These are phyloP conservation scores for Liposcelis brunnea DNA, from an alignment of 2,888 invertebrate genomes.

Conservation along the genomic window DNA sequence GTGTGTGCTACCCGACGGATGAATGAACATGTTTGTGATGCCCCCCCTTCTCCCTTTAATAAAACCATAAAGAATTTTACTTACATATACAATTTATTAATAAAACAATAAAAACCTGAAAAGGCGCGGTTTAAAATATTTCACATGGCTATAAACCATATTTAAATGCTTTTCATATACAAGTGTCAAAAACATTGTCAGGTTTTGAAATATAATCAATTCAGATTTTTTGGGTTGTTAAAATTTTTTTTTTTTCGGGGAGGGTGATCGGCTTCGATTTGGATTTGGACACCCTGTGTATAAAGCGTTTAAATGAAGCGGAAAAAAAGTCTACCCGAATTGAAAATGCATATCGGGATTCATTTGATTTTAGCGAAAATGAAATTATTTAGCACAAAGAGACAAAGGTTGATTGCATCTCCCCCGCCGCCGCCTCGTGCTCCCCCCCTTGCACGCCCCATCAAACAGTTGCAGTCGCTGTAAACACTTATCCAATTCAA, in stretches of 20 bases:
- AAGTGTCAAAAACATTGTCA: conserved; percentile 2
- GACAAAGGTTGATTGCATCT: conserved; percentile 3
- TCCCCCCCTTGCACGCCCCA: too few relatives aligned
- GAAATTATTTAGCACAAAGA: background rate
- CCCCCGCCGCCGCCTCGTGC: background rate
- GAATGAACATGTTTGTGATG: background rate
- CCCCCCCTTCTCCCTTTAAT: background rate
- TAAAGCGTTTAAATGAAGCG: too few relatives aligned
- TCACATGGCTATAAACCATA: conserved; percentile 4
- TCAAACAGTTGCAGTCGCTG: too few relatives aligned
- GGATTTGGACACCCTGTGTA: too few relatives aligned
- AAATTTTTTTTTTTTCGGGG: too few relatives aligned
- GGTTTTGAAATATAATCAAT: too few relatives aligned
- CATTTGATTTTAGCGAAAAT: background rate
- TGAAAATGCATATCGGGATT: too few relatives aligned
- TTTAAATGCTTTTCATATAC: conserved; percentile 3
- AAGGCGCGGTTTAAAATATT: background rate
- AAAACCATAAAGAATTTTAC: background rate
- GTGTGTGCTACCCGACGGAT: too few relatives aligned
- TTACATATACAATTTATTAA: background rate
- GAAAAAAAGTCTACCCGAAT: too few relatives aligned
- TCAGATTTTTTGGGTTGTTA: too few relatives aligned
- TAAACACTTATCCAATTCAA: too few relatives aligned
- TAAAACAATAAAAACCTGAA: background rate
- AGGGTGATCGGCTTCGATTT: too few relatives aligned